A percentile compares a stretch with the other conserved stretches of the same genome.
phyloP scores from a whole-genome alignment of 2,797 vertebrate species.

The Lepus oiostolus region DNA sequence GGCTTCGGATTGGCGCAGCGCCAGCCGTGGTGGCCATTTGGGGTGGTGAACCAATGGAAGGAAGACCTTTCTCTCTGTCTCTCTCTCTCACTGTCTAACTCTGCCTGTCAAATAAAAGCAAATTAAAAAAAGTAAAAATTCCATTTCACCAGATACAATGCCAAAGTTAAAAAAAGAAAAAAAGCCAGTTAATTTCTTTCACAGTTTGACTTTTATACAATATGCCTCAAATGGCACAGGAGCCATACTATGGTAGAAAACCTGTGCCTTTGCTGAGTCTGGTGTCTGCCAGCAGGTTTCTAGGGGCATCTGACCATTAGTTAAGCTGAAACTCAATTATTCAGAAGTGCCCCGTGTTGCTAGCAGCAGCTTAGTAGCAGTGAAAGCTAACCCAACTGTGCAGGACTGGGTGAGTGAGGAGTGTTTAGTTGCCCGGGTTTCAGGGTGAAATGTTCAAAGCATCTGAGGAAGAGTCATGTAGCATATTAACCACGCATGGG shows the following conservation, averaged over 20 bases:
- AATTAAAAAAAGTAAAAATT: background rate
- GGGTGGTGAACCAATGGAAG: too few relatives aligned
- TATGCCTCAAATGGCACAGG: background rate
- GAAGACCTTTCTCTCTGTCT: too few relatives aligned
- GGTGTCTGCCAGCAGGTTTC: conserved; percentile 70
- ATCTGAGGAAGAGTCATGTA: background rate
- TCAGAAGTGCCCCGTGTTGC: conserved; percentile 54
- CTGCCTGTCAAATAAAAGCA: too few relatives aligned
- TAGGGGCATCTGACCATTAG: conserved; percentile 77
- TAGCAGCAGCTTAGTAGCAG: background rate
- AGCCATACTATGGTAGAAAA: conserved; percentile 45
- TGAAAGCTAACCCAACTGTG: conserved; percentile 57
- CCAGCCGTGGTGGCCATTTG: too few relatives aligned
- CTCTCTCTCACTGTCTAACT: too few relatives aligned
- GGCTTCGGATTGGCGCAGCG: too few relatives aligned
- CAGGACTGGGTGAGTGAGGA: background rate
- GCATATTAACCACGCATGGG: background rate
- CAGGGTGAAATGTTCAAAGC: conserved; percentile 66
- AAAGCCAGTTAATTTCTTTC: conserved; percentile 31
- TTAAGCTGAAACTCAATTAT: conserved; percentile 80
- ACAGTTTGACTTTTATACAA: conserved; percentile 5
- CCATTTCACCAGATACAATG: background rate
- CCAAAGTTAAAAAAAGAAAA: background rate
- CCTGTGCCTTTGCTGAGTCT: conserved; percentile 72
- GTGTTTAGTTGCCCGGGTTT: conserved; percentile 41